phyloP scores from a whole-genome alignment of 2,113 vertebrate genomes.

The Hymenochirus boettgeri region DNA sequence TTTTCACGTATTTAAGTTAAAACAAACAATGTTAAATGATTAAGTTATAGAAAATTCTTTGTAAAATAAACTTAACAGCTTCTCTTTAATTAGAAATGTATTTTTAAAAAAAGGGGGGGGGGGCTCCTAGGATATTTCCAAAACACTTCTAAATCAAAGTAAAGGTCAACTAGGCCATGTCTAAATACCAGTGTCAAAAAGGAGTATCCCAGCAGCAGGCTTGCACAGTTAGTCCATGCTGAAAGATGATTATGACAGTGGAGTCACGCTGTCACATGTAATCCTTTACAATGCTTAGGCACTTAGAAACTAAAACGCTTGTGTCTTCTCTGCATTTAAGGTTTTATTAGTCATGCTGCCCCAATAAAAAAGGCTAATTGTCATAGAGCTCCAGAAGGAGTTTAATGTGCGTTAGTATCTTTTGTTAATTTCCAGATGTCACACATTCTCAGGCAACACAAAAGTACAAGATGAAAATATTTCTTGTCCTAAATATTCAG shows the following conservation, averaged over 20 bases:
- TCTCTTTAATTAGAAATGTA: too few species aligned
- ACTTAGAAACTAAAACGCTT: conserved; percentile 44
- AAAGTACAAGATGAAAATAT: too few species aligned
- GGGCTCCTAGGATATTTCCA: conserved; percentile 36
- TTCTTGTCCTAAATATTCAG: too few species aligned
- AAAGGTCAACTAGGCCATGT: conserved; percentile 25
- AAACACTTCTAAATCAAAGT: conserved; percentile 30
- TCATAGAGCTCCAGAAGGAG: conserved; percentile 25
- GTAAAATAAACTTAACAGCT: too few species aligned
- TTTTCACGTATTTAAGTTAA: too few species aligned
- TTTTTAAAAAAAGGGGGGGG: too few species aligned
- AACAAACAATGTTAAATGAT: too few species aligned
- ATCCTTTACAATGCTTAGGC: conserved; percentile 38
- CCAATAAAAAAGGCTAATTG: conserved; percentile 50
- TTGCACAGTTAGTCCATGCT: conserved; percentile 37
- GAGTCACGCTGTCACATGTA: conserved; percentile 41
- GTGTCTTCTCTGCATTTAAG: conserved; percentile 43
- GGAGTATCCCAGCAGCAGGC: conserved; percentile 26
- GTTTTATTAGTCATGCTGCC: conserved; percentile 44
- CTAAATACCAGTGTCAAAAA: conserved; percentile 26
- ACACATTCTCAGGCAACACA: too few species aligned
- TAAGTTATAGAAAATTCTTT: too few species aligned
- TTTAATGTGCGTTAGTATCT: too few species aligned
- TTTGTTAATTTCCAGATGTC: too few species aligned
- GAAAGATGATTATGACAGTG: conserved; percentile 40